These are phyloP conservation scores for Heterodera carotae DNA, from an alignment of 1,140 invertebrate species.

Conservation along the genomic window DNA sequence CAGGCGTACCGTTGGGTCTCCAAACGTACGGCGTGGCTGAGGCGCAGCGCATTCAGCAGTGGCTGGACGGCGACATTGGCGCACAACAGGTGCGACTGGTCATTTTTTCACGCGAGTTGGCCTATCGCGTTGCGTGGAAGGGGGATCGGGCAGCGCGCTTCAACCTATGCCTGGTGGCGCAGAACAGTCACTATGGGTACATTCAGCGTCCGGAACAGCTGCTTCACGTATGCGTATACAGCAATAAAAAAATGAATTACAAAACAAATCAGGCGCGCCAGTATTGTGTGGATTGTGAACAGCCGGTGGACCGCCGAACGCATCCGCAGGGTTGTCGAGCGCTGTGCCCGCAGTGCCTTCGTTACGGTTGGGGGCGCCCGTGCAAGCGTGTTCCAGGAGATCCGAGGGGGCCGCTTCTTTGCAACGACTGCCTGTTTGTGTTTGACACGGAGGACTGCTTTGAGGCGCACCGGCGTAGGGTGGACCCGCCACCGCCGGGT, in stretches of 20 bases:
- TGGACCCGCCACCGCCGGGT: not conserved
- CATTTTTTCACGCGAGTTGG: not conserved
- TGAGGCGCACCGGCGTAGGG: conserved; percentile 7
- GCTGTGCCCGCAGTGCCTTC: not conserved
- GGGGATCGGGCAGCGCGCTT: not conserved
- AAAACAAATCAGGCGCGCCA: not conserved
- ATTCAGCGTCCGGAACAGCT: not conserved
- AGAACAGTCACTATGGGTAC: not conserved
- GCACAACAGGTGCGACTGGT: not conserved
- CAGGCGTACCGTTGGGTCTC: not conserved
- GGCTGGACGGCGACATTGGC: not conserved
- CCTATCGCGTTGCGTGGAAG: not conserved
- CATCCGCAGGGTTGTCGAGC: not conserved
- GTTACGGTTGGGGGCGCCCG: not conserved
- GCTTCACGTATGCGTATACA: not conserved
- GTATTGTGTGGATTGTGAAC: not conserved
- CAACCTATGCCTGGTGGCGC: not conserved
- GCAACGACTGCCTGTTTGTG: not conserved
- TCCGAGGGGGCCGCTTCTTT: not conserved
- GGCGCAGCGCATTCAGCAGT: not conserved
- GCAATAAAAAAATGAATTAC: not conserved
- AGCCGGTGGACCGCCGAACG: not conserved
- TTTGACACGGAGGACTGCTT: not conserved
- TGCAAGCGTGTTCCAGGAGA: not conserved
- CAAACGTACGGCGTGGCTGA: not conserved